A percentile compares a stretch with the other conserved stretches of the same genome.
These are phyloP conservation scores for Aethina tumida DNA, from an alignment of 1,140 invertebrate genomes.

Conservation along the genomic window DNA sequence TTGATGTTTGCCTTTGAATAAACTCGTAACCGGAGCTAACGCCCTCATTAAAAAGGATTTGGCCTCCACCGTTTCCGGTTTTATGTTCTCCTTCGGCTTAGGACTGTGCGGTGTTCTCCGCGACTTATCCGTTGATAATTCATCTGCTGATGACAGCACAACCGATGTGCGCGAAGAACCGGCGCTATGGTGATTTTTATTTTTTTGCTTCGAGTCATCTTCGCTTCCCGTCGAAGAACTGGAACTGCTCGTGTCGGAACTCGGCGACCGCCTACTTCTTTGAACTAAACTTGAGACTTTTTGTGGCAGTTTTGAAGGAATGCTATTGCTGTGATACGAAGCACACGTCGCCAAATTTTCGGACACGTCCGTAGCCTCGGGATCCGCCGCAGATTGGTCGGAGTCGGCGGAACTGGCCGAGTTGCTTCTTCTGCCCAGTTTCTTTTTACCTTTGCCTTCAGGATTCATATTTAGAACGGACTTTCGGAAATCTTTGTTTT, in stretches of 20 bases:
- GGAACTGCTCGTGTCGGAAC: constrained; percentile 34
- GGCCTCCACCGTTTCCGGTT: constrained; percentile 46
- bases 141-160: constrained; percentile 46
- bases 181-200: constrained; percentile 22
- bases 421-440: constrained; percentile 36
- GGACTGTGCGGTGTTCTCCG: constrained; percentile 41
- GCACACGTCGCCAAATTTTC: constrained; percentile 29
- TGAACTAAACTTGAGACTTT: constrained; percentile 31
- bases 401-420: constrained; percentile 46
- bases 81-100: constrained; percentile 39
- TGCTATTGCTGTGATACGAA: constrained; percentile 26
- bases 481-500: constrained; percentile 68
- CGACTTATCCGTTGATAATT: constrained; percentile 45
- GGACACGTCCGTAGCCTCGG: constrained; percentile 30
- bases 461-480: constrained; percentile 61
- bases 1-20: constrained; percentile 45
- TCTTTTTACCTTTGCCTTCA: constrained; percentile 35
- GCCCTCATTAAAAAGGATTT: constrained; percentile 62
- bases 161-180: constrained; percentile 40
- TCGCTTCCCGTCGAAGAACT: constrained; percentile 40
- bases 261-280: constrained; percentile 35
- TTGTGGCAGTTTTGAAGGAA: constrained; percentile 24
- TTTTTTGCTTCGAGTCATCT: constrained; percentile 37
- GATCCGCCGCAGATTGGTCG: constrained; percentile 28
- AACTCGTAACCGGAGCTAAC: constrained; percentile 53